phyloP scores from a whole-genome alignment of 2,888 invertebrate species.

The Ganaspis brasiliensis region DNA sequence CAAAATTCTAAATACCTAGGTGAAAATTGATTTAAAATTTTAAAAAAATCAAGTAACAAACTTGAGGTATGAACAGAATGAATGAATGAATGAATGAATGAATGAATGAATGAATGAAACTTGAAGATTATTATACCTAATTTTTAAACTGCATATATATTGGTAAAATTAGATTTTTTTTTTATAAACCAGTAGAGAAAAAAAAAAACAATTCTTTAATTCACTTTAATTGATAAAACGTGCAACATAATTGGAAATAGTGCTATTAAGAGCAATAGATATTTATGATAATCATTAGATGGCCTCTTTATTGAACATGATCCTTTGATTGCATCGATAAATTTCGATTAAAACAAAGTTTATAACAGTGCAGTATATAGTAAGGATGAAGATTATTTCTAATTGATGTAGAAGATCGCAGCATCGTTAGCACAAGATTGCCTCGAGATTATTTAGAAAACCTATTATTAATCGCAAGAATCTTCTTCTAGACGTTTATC shows the following conservation, averaged over 20 bases:
- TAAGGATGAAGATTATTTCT: slow-evolving; percentile 22
- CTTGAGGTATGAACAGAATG: too few relatives aligned
- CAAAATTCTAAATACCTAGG: too few relatives aligned
- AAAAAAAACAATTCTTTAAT: too few relatives aligned
- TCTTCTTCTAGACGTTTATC: neutral
- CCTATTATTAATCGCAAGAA: slow-evolving; percentile 20
- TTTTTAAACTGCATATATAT: too few relatives aligned
- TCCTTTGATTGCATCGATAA: slow-evolving; percentile 30
- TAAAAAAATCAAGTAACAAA: too few relatives aligned
- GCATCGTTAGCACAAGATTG: slow-evolving; percentile 10
- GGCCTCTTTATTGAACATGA: slow-evolving; percentile 16
- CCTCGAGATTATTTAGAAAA: slow-evolving; percentile 1
- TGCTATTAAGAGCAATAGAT: neutral
- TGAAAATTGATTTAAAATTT: too few relatives aligned
- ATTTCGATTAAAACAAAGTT: slow-evolving; percentile 35
- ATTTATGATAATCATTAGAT: slow-evolving; percentile 25
- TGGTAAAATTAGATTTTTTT: too few relatives aligned
- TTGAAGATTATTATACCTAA: too few relatives aligned
- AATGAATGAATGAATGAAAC: too few relatives aligned
- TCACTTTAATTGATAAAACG: too few relatives aligned
- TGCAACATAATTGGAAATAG: neutral
- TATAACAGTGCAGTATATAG: slow-evolving; percentile 8
- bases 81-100: too few relatives aligned
- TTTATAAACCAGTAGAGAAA: too few relatives aligned
- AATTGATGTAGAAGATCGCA: slow-evolving; percentile 17